phyloP scores from a whole-genome alignment of 2,888 invertebrate genomes.

The Clivina fossor region DNA sequence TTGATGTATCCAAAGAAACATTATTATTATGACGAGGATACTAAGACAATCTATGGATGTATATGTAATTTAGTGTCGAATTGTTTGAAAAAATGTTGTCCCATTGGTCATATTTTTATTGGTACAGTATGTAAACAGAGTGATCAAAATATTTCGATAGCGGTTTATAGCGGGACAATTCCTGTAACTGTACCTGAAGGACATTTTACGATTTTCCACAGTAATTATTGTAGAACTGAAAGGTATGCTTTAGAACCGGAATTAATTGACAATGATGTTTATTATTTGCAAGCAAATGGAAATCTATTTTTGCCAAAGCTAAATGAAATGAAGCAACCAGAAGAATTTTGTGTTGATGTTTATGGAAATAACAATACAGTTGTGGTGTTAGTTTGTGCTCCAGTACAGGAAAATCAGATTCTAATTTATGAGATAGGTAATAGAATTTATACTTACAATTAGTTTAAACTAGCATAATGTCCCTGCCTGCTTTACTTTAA shows the following conservation, averaged over 20 bases:
- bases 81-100: conserved; percentile 1
- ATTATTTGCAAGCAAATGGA: conserved; percentile 1
- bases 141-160: not conserved
- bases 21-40: not conserved
- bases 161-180: not conserved
- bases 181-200: too few species aligned
- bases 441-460: too few species aligned
- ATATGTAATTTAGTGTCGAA: not conserved
- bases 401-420: too few species aligned
- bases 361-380: not conserved
- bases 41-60: not conserved
- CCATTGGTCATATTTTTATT: not conserved
- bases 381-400: not conserved
- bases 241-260: not conserved
- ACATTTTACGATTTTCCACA: too few species aligned
- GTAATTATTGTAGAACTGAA: not conserved
- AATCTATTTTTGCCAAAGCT: not conserved
- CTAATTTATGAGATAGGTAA: too few species aligned
- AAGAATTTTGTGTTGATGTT: conserved; percentile 3
- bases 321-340: not conserved
- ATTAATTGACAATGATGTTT: not conserved
- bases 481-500: too few species aligned
- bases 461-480: too few species aligned
- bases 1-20: not conserved
- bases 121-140: not conserved